A percentile compares a stretch with the other conserved stretches of the same genome.
These are phyloP conservation scores for Drosophila barbarae DNA, from an alignment of 2,888 invertebrate genomes.

Conservation along the genomic window DNA sequence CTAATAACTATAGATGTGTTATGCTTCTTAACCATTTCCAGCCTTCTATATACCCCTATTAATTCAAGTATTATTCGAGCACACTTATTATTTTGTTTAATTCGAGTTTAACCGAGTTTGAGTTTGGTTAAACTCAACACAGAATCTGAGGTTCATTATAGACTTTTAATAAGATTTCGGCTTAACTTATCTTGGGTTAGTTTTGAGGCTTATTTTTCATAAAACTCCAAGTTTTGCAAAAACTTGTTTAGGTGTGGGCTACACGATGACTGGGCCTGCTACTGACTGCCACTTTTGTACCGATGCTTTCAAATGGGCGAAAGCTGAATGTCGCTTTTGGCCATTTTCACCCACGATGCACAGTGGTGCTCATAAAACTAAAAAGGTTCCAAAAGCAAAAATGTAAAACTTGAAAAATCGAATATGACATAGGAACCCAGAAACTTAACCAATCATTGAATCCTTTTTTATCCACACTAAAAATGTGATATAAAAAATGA, in stretches of 20 bases:
- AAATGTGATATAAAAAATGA: no score
- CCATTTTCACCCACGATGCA: constrained; percentile 65
- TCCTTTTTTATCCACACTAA: not conserved
- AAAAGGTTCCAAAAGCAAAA: not conserved
- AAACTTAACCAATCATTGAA: not conserved
- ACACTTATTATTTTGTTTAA: not conserved
- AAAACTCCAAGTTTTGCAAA: not conserved
- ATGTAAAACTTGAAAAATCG: not conserved
- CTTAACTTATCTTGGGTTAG: not conserved
- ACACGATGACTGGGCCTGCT: constrained; percentile 15
- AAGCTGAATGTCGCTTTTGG: constrained; percentile 68
- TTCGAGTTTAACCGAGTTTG: not conserved
- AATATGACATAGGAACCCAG: not conserved
- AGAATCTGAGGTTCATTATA: not conserved
- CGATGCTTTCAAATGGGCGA: constrained; percentile 63
- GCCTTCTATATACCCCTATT: not conserved
- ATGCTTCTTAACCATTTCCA: not conserved
- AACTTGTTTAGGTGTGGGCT: constrained; percentile 6
- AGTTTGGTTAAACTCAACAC: not conserved
- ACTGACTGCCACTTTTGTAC: constrained; percentile 29
- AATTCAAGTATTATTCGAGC: not conserved
- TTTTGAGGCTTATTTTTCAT: not conserved
- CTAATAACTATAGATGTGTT: not conserved
- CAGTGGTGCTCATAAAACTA: not conserved
- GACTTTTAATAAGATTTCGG: not conserved